Conservation (phyloP, 2,113 vertebrate genomes). For the Coreoperca whiteheadi region DNA sequence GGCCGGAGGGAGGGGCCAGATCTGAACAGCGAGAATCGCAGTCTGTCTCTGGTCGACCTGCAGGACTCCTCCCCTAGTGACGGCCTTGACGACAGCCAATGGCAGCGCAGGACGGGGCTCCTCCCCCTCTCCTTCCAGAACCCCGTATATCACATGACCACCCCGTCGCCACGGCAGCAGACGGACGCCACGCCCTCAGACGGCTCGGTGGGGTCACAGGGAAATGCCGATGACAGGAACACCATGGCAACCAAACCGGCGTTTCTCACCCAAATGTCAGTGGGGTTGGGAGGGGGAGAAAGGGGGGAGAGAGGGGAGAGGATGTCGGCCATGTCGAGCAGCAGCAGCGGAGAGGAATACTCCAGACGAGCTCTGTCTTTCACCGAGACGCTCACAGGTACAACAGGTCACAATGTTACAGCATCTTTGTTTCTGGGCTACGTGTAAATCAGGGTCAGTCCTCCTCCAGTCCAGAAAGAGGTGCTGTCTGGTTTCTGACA, state of each 20-base stretch:
- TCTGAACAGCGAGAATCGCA: conserved; percentile 94
- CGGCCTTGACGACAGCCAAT: conserved; percentile 85
- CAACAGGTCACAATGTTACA: too few relatives aligned
- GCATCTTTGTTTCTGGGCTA: too few relatives aligned
- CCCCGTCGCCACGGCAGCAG: conserved; percentile 88
- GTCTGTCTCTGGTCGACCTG: conserved; percentile 96
- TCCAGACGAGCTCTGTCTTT: conserved; percentile 89
- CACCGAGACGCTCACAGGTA: conserved; percentile 86
- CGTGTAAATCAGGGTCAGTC: too few relatives aligned
- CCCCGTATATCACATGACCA: conserved; percentile 97
- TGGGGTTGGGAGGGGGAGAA: conserved; percentile 55
- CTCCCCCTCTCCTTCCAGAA: conserved; percentile 97
- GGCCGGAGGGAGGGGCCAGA: conserved; percentile 70
- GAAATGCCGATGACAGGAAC: conserved; percentile 88
- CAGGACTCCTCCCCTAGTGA: conserved; percentile 89
- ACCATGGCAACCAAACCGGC: conserved; percentile 83
- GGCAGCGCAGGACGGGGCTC: conserved; percentile 88
- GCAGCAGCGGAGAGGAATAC: conserved; percentile 90
- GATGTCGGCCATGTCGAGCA: conserved; percentile 77
- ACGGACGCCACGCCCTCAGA: conserved; percentile 83
- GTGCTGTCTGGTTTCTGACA: too few relatives aligned
- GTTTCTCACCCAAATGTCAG: conserved; percentile 84
- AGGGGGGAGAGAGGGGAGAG: conserved; percentile 56
- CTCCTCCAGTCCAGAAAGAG: too few relatives aligned
- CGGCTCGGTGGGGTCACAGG: conserved; percentile 92